Conservation (phyloP, 2,888 invertebrate genomes). For the Emesis russula region DNA sequence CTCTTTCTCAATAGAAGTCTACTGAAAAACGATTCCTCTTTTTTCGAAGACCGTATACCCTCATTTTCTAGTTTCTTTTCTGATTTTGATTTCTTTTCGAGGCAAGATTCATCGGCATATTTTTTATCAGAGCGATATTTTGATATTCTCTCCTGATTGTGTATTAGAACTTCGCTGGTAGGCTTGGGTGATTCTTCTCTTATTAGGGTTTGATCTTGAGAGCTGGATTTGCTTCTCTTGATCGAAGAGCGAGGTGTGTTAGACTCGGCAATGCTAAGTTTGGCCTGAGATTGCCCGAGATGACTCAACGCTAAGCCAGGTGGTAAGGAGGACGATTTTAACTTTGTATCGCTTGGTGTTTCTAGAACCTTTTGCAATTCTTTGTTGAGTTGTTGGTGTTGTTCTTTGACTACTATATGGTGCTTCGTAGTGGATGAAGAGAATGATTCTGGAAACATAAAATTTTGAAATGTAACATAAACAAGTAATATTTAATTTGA, state of each 20-base stretch:
- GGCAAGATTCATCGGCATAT: conserved; percentile 94
- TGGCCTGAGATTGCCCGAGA: conserved; percentile 94
- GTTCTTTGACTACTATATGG: conserved; percentile 93
- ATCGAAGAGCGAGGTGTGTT: conserved; percentile 94
- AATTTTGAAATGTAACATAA: not conserved
- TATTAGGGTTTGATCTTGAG: conserved; percentile 93
- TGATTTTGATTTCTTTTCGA: conserved; percentile 94
- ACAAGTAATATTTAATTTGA: no score
- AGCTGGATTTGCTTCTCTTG: conserved; percentile 95
- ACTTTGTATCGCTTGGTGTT: conserved; percentile 94
- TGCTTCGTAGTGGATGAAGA: conserved; percentile 95
- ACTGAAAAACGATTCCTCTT: conserved; percentile 97
- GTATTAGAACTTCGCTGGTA: conserved; percentile 90
- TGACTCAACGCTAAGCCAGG: conserved; percentile 96
- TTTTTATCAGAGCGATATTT: conserved; percentile 93
- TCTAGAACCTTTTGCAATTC: conserved; percentile 93
- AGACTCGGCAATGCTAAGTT: conserved; percentile 94
- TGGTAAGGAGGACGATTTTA: conserved; percentile 97
- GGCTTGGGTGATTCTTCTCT: conserved; percentile 92
- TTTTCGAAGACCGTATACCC: conserved; percentile 94
- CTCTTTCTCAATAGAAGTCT: conserved; percentile 97
- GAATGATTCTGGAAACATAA: conserved; percentile 94
- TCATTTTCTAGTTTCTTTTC: conserved; percentile 95
- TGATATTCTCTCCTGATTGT: conserved; percentile 92
- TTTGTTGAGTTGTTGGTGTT: conserved; percentile 92